Evolutionary conservation across 2,113 vertebrate species (phyloP).

Genomic region (Donacobius atricapilla): DNA sequence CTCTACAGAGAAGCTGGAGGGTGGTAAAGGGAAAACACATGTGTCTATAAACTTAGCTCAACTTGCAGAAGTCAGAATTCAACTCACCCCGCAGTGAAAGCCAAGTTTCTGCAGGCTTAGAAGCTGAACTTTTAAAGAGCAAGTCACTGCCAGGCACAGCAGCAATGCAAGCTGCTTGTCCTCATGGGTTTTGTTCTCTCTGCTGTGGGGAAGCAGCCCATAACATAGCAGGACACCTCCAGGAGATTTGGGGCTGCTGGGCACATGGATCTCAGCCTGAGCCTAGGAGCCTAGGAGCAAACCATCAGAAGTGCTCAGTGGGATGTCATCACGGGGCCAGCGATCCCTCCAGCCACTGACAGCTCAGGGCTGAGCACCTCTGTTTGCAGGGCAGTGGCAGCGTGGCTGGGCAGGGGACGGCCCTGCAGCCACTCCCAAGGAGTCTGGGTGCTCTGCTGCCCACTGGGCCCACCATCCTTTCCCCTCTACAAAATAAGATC

Average conservation of each 20-base stretch:
- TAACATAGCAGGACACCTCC: not conserved
- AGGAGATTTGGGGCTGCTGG: not conserved
- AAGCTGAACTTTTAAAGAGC: not conserved
- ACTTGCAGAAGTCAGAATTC: not conserved
- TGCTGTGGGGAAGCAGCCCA: not conserved
- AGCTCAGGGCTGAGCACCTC: not conserved
- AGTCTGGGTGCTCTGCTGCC: not conserved
- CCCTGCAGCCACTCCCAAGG: not conserved
- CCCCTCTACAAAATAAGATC: not conserved
- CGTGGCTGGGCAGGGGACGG: not conserved
- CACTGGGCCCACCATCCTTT: not conserved
- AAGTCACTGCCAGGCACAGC: not conserved
- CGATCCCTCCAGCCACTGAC: not conserved
- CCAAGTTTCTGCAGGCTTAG: not conserved
- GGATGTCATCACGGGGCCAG: not conserved
- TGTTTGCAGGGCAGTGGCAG: not conserved
- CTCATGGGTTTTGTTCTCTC: not conserved
- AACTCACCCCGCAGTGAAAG: not conserved
- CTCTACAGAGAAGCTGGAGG: not conserved
- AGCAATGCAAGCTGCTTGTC: not conserved
- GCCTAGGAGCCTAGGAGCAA: not conserved
- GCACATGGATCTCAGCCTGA: not conserved
- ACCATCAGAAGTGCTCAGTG: not conserved
- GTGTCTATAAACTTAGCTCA: not conserved
- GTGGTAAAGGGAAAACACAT: not conserved